A percentile compares a stretch with the other conserved stretches of the same genome.
phyloP scores from a whole-genome alignment of 2,797 vertebrate species.

The Pogoniulus pusillus region DNA sequence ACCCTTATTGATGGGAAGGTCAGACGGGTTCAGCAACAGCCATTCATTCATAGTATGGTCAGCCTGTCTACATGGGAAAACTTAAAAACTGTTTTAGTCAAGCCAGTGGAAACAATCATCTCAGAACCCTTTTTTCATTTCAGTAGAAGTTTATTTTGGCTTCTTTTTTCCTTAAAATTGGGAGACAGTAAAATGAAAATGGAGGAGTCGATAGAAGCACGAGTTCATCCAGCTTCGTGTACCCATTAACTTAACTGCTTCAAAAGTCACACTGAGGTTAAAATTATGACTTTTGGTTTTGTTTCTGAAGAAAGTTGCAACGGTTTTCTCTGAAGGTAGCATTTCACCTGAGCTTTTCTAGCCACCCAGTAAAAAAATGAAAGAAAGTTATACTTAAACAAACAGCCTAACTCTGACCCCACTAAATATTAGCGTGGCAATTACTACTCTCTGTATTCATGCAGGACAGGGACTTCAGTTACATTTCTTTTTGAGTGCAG shows the following conservation, averaged over 20 bases:
- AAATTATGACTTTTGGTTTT: neutral
- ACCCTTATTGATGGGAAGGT: slow-evolving; percentile 39
- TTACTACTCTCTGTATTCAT: neutral
- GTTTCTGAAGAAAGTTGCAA: neutral
- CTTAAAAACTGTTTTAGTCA: neutral
- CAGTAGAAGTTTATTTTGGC: neutral
- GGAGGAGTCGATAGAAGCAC: neutral
- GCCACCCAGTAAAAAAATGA: neutral
- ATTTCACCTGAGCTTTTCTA: neutral
- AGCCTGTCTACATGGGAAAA: neutral
- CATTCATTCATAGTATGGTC: slow-evolving; percentile 9
- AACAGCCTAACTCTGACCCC: neutral
- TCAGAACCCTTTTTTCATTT: neutral
- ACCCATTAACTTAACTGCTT: neutral
- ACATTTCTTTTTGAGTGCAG: neutral
- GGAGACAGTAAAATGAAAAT: neutral
- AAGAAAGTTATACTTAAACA: neutral
- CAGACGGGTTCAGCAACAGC: slow-evolving; percentile 14
- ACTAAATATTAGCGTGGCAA: neutral
- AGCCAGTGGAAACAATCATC: neutral
- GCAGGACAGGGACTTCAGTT: neutral
- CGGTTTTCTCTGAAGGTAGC: neutral
- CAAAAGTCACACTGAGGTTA: neutral
- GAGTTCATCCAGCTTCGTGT: neutral
- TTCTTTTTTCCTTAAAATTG: neutral